Evolutionary conservation across 2,113 vertebrate species (phyloP), one percentile per base, ranked within the genome.

Genomic region (Pedetes capensis): DNA sequence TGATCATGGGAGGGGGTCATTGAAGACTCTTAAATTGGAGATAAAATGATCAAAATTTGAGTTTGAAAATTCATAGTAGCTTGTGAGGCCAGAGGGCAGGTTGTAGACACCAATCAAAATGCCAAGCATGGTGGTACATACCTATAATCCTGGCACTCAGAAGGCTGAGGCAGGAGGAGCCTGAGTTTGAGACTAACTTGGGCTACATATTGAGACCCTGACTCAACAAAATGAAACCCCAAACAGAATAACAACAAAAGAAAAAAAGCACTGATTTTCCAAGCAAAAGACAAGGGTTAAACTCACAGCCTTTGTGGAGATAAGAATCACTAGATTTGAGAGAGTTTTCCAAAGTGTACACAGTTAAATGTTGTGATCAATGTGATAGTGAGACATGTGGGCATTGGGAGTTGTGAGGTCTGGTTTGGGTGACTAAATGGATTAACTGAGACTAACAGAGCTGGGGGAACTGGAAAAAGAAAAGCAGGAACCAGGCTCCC

Each of bases 1-100:
- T 66, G 85, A 32, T 4, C 32, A 14, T 85, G 29, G 47, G 37
- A 6, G 82, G 37, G 8, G 82, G 49, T 81, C 75, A 53, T 42
- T 87, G 37, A 81, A 78, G 55, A 81, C 44, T 96, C 93, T 93
- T 42, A 86, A 91, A 79, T 69, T 86, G 71, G 59, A 49, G 17
- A 57, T 72, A 44, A 63, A 23, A 44, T 71, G 79, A 87, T 95
- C 72, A 95, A 49, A n/a, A 81, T 94, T 79, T 49, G n/a, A 87
- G 51, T 87, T 89, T 89, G 71, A 94, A 93, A 92, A 75, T 14
- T 74, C 16, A 11, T 25, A 90, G 23, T 42, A 79, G 68, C 88
- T 82, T 64, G n/a, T n/a, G 61, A 75, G 53, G 16, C 64, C 53
- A 44, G 27, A 88, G 81, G 34, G 63, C 22, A 91, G 32, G 69